Base-by-base conservation (phyloP, 2,888 invertebrate species). In the Zele albiditarsus region DNA sequence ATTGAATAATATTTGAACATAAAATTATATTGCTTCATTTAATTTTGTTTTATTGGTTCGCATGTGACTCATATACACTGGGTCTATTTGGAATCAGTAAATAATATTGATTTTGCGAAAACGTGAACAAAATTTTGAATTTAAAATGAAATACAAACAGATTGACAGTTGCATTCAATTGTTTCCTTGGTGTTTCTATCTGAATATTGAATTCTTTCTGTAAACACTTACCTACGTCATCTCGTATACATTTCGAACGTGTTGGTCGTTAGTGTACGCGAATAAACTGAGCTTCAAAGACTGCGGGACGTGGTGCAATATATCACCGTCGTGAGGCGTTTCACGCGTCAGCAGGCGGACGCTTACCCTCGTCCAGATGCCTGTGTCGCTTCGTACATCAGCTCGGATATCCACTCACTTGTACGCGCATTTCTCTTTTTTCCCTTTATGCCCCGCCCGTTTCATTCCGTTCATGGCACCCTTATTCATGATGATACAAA, bases 301-400 rank as follows among this genome's bases (percentile, higher is more conserved):
- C 70, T 65, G 53, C 20, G 33, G 81, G 80, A 83, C 81, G 85
- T 75, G 80, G 28, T 70, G 78, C 81, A 78, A 84, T 84, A 84
- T 76, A 81, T 84, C 84, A 84, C 82, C 81, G 83, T 83, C 82
- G 80, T 67, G 78, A 73, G 74, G 77, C 77, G 82, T 83, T 84
- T 82, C 81, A 82, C 83, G 83, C 83, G 79, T 82, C 80, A 79
- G 79, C 77, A 82, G 80, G 73, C 78, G 80, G 82, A 82, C 82
- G 81, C 78, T 79, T 76, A 76, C 27, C 79, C 78, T 79, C 79
- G 81, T 82, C 81, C 80, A 79, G 78, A 74, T 79, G 77, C 78
- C 71, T 77, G 80, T 78, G 79, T 77, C 80, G 82, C 81, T 80
- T 83, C 83, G 78, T 83, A 82, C 81, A 81, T 83, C 82, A 84